A percentile compares a stretch with the other conserved stretches of the same genome.
phyloP scores from a whole-genome alignment of 1,140 invertebrate genomes.

The Centruroides vittatus region DNA sequence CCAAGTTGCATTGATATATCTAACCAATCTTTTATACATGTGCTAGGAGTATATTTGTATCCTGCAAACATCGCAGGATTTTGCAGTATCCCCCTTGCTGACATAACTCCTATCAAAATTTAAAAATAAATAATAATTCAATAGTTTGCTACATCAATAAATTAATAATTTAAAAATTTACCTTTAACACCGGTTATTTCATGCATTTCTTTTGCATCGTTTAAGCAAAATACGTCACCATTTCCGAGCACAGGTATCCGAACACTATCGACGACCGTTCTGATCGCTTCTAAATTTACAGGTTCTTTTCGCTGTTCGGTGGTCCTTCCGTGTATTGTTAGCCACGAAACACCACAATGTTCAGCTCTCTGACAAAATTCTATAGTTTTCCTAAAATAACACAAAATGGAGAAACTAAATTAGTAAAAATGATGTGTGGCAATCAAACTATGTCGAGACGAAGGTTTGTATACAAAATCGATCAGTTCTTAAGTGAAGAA shows the following conservation, averaged over 20 bases:
- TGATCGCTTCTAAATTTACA: slow-evolving; percentile 56
- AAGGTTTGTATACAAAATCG: too few species aligned
- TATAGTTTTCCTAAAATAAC: slow-evolving; percentile 38
- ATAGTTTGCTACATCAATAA: not conserved
- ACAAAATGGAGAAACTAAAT: too few species aligned
- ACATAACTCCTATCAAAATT: slow-evolving; percentile 53
- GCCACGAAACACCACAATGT: slow-evolving; percentile 66
- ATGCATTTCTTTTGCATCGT: slow-evolving; percentile 50
- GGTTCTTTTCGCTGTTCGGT: slow-evolving; percentile 59
- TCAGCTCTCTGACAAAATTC: slow-evolving; percentile 64
- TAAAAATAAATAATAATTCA: not conserved
- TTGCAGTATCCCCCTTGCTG: slow-evolving; percentile 67
- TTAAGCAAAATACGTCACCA: slow-evolving; percentile 62
- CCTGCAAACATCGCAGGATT: slow-evolving; percentile 83
- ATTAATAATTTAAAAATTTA: slow-evolving; percentile 23
- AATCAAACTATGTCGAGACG: too few species aligned
- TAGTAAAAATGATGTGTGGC: too few species aligned
- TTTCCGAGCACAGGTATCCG: slow-evolving; percentile 76
- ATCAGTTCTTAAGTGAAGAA: too few species aligned
- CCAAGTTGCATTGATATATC: slow-evolving; percentile 45
- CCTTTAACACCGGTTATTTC: slow-evolving; percentile 56
- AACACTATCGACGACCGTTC: slow-evolving; percentile 52
- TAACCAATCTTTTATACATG: slow-evolving; percentile 76
- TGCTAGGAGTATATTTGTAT: slow-evolving; percentile 45
- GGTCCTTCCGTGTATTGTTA: slow-evolving; percentile 81